Conservation (phyloP, 2,888 invertebrate species). For the Reticulitermes lucifugus region DNA sequence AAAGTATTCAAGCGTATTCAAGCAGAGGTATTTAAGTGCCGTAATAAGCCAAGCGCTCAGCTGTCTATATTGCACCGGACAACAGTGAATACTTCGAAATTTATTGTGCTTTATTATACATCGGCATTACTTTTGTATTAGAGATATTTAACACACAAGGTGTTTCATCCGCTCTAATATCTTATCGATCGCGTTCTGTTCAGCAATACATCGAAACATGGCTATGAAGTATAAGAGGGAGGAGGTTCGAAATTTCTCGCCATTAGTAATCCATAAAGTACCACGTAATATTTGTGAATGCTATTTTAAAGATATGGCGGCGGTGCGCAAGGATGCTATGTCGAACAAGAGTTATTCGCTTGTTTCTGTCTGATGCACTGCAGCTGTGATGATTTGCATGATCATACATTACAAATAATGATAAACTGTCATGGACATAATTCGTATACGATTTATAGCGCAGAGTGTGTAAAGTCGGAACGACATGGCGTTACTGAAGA, state of each 20-base stretch:
- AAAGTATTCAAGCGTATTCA: constrained; percentile 1
- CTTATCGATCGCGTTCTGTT: background rate
- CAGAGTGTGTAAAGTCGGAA: background rate
- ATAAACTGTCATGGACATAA: background rate
- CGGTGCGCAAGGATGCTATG: background rate
- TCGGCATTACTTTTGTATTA: constrained; percentile 24
- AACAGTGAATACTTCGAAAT: constrained; percentile 18
- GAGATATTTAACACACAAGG: background rate
- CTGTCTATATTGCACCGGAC: background rate
- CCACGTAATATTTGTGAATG: background rate
- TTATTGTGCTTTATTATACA: constrained; percentile 17
- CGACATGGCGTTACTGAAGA: background rate
- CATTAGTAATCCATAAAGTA: background rate
- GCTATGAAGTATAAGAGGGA: background rate
- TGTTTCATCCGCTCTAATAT: background rate
- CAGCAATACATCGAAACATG: background rate
- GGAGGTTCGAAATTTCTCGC: background rate
- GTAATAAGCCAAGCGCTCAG: background rate
- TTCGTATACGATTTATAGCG: background rate
- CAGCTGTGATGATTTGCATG: background rate
- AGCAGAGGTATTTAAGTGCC: constrained; percentile 3
- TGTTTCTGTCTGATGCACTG: background rate
- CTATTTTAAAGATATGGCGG: background rate
- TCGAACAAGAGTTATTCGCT: background rate
- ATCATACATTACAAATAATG: background rate